Conservation (phyloP, 2,888 invertebrate genomes). For the Beris chalybata region DNA sequence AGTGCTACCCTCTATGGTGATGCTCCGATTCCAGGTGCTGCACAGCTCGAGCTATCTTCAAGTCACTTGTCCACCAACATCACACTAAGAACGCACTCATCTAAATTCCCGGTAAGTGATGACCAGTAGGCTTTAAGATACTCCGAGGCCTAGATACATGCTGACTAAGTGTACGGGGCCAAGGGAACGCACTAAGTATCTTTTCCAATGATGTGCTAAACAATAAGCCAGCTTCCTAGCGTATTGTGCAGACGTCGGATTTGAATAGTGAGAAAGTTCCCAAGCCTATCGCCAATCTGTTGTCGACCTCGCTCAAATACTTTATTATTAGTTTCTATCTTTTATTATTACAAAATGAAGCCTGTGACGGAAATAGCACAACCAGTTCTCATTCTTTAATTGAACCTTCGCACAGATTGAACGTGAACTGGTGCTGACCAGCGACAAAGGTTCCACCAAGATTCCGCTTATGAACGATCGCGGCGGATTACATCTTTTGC, state of each 20-base stretch:
- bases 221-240: conserved; percentile 11
- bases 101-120: conserved; percentile 74
- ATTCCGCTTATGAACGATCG: conserved; percentile 73
- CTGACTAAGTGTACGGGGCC: not conserved
- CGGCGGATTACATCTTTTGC: conserved; percentile 40
- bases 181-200: conserved; percentile 3
- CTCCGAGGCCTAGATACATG: not conserved
- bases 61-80: conserved; percentile 46
- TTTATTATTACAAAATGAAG: too few relatives aligned
- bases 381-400: conserved; percentile 6
- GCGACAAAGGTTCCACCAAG: conserved; percentile 75
- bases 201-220: conserved; percentile 16
- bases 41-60: conserved; percentile 44
- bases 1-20: conserved; percentile 60
- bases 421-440: conserved; percentile 74
- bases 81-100: conserved; percentile 72
- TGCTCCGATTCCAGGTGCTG: conserved; percentile 52
- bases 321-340: conserved; percentile 7
- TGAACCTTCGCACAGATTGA: conserved; percentile 63
- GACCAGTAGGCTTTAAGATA: not conserved
- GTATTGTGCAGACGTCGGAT: conserved; percentile 1
- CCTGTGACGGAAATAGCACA: conserved; percentile 26
- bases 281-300: conserved; percentile 24
- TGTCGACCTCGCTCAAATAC: conserved; percentile 8
- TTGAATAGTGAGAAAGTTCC: conserved; percentile 11